phyloP scores from a whole-genome alignment of 2,113 vertebrate genomes.

The Thryonomys swinderianus region DNA sequence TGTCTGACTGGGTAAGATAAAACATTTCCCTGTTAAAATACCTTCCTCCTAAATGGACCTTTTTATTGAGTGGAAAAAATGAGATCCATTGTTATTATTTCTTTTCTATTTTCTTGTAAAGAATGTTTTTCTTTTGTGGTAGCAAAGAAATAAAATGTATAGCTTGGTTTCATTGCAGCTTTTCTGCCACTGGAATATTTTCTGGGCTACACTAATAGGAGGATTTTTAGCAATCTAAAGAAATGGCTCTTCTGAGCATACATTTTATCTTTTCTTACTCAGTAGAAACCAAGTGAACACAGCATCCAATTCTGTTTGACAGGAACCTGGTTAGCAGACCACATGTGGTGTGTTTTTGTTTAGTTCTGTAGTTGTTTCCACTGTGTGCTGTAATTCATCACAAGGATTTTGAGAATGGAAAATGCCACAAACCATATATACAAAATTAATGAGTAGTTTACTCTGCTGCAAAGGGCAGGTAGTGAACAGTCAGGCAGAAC shows the following conservation, averaged over 20 bases:
- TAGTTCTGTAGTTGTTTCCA: conserved; percentile 71
- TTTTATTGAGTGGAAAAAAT: conserved; percentile 61
- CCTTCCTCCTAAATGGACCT: not conserved
- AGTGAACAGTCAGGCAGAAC: conserved; percentile 48
- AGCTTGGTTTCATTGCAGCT: conserved; percentile 45
- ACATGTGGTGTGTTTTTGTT: conserved; percentile 72
- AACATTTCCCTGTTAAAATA: conserved; percentile 54
- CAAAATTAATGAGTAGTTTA: conserved; percentile 78
- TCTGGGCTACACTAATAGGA: conserved; percentile 55
- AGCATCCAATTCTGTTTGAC: conserved; percentile 64
- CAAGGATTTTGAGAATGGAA: conserved; percentile 69
- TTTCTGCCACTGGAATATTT: conserved; percentile 56
- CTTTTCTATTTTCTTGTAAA: conserved; percentile 39
- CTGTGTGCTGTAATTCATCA: conserved; percentile 69
- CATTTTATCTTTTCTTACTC: conserved; percentile 50
- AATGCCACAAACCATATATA: conserved; percentile 72
- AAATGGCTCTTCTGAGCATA: conserved; percentile 55
- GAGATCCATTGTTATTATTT: conserved; percentile 29
- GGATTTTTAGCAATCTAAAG: conserved; percentile 67
- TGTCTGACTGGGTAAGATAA: not conserved
- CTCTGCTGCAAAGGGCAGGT: conserved; percentile 64
- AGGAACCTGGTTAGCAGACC: conserved; percentile 66
- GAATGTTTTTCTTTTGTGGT: conserved; percentile 53
- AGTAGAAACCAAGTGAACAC: conserved; percentile 70
- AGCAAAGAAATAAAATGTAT: not conserved